Evolutionary conservation across 53 echinoderm and acorn worm species (phyloP).

Genomic region (Stichopus horrens): DNA sequence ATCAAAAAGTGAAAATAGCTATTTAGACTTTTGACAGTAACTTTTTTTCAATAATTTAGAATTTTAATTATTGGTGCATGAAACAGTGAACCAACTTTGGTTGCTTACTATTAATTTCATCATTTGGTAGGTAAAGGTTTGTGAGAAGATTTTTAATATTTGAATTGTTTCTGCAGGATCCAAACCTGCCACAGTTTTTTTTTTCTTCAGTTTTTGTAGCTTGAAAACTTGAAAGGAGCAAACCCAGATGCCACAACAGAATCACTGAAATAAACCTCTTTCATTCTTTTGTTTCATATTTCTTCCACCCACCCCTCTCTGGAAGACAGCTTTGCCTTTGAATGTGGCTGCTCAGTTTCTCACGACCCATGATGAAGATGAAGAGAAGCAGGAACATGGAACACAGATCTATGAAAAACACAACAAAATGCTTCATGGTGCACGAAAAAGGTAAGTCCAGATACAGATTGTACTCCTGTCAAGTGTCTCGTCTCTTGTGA

Average conservation of each 20-base stretch:
- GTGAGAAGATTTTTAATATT: too few species aligned
- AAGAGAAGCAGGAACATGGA: slow-evolving; percentile 73
- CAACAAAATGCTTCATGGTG: slow-evolving; percentile 92
- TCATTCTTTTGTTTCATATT: too few species aligned
- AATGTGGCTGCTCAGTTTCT: slow-evolving; percentile 82
- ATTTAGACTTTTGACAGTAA: not conserved
- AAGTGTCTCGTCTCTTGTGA: too few species aligned
- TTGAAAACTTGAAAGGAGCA: not conserved
- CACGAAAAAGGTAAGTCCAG: slow-evolving; percentile 57
- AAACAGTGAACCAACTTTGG: too few species aligned
- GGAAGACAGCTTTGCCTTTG: slow-evolving; percentile 75
- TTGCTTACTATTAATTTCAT: too few species aligned
- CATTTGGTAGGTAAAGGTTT: too few species aligned
- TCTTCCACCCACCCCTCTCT: not conserved
- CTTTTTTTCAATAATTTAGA: not conserved
- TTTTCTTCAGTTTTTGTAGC: not conserved
- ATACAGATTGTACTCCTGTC: too few species aligned
- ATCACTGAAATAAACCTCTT: too few species aligned
- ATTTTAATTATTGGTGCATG: not conserved
- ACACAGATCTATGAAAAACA: slow-evolving; percentile 89
- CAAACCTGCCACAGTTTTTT: not conserved
- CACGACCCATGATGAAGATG: slow-evolving; percentile 77
- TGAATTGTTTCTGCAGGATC: not conserved
- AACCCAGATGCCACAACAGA: not conserved
- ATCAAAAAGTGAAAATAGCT: too few species aligned